Conservation (phyloP, 1,140 invertebrate species). For the Polypedilum pembai region DNA sequence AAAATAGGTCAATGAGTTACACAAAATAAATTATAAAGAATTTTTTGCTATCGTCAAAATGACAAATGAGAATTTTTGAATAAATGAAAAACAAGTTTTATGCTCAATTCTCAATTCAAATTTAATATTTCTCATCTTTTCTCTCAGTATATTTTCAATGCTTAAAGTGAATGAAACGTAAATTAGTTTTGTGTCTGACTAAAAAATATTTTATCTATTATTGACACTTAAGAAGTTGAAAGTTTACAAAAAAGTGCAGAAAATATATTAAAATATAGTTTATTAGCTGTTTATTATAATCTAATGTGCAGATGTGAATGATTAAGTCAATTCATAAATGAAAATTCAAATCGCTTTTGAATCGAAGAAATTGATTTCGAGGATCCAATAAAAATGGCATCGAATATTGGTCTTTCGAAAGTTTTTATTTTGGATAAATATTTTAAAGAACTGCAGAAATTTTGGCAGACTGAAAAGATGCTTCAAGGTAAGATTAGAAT, state of each 20-base stretch:
- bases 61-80: too few species aligned
- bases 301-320: background rate
- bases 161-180: constrained; percentile 16
- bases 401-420: constrained; percentile 87
- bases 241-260: too few species aligned
- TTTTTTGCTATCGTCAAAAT: too few species aligned
- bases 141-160: constrained; percentile 5
- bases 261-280: too few species aligned
- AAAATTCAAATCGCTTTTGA: background rate
- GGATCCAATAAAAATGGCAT: constrained; percentile 36
- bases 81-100: too few species aligned
- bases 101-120: constrained; percentile 11
- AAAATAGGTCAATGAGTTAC: too few species aligned
- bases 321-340: constrained; percentile 1
- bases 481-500: constrained; percentile 71
- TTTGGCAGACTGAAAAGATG: constrained; percentile 94
- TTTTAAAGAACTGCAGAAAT: constrained; percentile 91
- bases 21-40: too few species aligned
- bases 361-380: constrained; percentile 11
- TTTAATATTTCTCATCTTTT: background rate
- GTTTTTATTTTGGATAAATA: constrained; percentile 97
- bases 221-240: background rate
- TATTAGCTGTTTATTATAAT: too few species aligned
- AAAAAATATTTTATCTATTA: background rate
- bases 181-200: background rate